Base-by-base conservation (phyloP, 2,113 vertebrate species). In the Caracal caracal region DNA sequence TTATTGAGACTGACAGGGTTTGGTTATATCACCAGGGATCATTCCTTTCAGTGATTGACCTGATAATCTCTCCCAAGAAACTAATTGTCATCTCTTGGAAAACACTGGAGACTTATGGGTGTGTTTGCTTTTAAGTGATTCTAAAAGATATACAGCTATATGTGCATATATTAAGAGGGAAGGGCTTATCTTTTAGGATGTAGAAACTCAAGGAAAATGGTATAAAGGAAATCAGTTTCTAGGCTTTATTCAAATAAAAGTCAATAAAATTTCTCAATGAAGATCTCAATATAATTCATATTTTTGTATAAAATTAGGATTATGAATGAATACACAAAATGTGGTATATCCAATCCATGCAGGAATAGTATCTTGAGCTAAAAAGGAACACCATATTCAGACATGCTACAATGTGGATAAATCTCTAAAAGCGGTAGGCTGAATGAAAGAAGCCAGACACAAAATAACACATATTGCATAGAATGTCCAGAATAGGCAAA, bases 191-290 rank as follows among this genome's bases (percentile, higher is more conserved):
- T 90, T 89, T 6, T 70, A 47, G 43, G 65, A 70, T 65, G 30
- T 3, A 65, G 66, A 79, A 97, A 87, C 76, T 95, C 71, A 35
- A 97, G 96, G 40, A 80, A 63, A 70, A 82, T 28, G 13, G 56
- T 47, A 56, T 3, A 65, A 75, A 88, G 22, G 12, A 75, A 83
- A 43, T 75, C 1, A 16, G 8, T 92, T 92, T 61, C 59, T 80
- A 66, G 49, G n/a, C 2, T 96, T 98, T 94, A 94, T 61, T 84
- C 30, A 93, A 80, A 82, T 81, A 87, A 78, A 92, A 97, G 51
- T n/a, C 19, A 40, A 26, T 22, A 11, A 3, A 8, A 16, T 4
- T 96, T 95, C 94, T 95, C 88, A 94, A 82, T 2, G 1, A 93
- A 59, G 59, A 0, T 28, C 33, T 19, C 93, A 78, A 40, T 86